Percentiles rank a stretch among this genome's conserved stretches.
Conservation (phyloP, 2,113 vertebrate genomes). For the Axis porcinus region DNA sequence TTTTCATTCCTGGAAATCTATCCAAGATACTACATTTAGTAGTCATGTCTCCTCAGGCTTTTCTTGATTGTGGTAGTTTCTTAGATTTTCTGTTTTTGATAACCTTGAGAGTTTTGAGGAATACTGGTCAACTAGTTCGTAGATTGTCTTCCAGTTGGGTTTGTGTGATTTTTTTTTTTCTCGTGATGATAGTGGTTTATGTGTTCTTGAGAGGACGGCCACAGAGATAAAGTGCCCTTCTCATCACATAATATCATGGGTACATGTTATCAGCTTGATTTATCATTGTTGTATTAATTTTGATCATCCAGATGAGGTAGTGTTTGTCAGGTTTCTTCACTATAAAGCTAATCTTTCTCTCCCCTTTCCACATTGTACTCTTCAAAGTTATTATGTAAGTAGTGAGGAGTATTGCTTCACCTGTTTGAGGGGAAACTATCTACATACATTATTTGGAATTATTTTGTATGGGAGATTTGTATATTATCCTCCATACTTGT, state of each 20-base stretch:
- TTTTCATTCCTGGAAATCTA: not conserved
- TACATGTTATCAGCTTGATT: not conserved
- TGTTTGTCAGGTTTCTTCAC: not conserved
- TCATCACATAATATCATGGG: not conserved
- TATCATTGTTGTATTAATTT: not conserved
- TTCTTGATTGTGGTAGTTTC: not conserved
- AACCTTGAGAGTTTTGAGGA: not conserved
- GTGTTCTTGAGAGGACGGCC: not conserved
- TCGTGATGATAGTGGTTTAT: not conserved
- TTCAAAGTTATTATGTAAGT: not conserved
- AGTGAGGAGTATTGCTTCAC: not conserved
- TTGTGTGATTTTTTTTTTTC: not conserved
- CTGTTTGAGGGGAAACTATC: not conserved
- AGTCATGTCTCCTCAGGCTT: not conserved
- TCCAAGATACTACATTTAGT: not conserved
- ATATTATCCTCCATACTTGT: not conserved
- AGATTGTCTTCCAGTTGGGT: not conserved
- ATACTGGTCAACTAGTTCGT: not conserved
- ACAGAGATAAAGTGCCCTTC: not conserved
- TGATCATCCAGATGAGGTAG: not conserved
- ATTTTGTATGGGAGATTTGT: not conserved
- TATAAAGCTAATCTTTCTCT: not conserved
- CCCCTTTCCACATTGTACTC: not conserved
- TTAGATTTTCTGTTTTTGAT: not conserved
- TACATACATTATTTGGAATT: not conserved